Evolutionary conservation across 2,113 vertebrate genomes (phyloP), one percentile per base, ranked within the genome.

Genomic region (Passerina amoena): DNA sequence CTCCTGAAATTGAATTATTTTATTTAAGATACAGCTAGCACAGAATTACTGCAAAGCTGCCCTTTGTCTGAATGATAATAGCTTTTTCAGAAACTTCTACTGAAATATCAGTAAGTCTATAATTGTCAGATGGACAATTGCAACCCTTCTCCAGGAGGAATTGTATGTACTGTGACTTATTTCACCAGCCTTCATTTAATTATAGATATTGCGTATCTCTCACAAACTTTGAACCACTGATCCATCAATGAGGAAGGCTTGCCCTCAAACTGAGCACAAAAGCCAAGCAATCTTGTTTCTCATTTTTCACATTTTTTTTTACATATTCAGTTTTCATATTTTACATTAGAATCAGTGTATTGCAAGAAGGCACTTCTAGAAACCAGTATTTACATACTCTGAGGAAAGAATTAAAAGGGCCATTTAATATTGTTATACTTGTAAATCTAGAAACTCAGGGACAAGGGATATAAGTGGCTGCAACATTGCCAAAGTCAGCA

Each of bases 1-100:
- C 44, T 83, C 40, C 38, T 73, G 54, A 90, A 96, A 88, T 5
- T 1, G 54, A 86, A 88, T 63, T 92, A 56, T 79, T 91, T 86
- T 83, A 86, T 88, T 92, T 86, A 79, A 92, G 57, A 86, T 42
- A 71, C 35, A 83, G 44, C 47, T 81, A 59, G 69, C 40, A 72
- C 14, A 82, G 65, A 92, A 89, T 80, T 92, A 79, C 44, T 85
- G 82, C 63, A 88, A 87, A 88, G 40, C 75, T 94, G 82, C 85
- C 90, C 88, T 95, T 96, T 95, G 47, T 93, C 85, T 95, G 85
- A 82, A 91, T 79, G 53, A 76, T 71, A 95, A 93, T 80, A 90
- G 65, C 75, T 76, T 92, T 92, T 69, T 69, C 54, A 82, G 73
- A 92, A 87, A 84, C 50, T 78, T 95, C 57, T 38, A 31, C 37